Percentiles rank a stretch among this genome's conserved stretches.
Evolutionary conservation across 2,113 vertebrate species (phyloP).

Genomic region (Hemibagrus wyckioides): DNA sequence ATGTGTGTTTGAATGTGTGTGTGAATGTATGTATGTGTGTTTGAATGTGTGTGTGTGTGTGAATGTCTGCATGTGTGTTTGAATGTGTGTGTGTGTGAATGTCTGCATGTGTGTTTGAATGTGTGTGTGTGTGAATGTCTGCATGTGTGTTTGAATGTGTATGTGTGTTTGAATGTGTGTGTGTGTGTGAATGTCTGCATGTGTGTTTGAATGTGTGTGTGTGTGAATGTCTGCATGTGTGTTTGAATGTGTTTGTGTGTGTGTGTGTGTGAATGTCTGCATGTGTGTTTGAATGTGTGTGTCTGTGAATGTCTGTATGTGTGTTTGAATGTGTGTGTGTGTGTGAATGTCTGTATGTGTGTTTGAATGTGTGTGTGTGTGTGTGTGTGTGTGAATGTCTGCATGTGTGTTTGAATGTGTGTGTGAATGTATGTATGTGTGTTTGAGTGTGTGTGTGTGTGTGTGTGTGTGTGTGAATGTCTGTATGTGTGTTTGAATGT

Average conservation of each 20-base stretch:
- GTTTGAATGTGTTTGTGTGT: neutral
- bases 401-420: conserved; percentile 67
- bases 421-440: neutral
- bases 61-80: too few relatives aligned
- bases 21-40: conserved; percentile 68
- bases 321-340: neutral
- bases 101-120: too few relatives aligned
- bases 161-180: conserved; percentile 78
- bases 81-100: conserved; percentile 77
- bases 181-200: neutral
- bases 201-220: conserved; percentile 62
- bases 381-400: conserved; percentile 77
- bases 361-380: too few relatives aligned
- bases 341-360: too few relatives aligned
- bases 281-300: too few relatives aligned
- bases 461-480: conserved; percentile 75
- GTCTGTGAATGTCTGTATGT: conserved; percentile 74
- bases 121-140: conserved; percentile 59
- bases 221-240: conserved; percentile 73
- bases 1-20: too few relatives aligned
- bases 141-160: conserved; percentile 53
- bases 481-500: conserved; percentile 58
- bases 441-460: too few relatives aligned
- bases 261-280: too few relatives aligned
- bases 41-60: neutral